Evolutionary conservation across 2,113 vertebrate genomes (phyloP), one percentile per base, ranked within the genome.

Genomic region (Chaenogobius annularis): DNA sequence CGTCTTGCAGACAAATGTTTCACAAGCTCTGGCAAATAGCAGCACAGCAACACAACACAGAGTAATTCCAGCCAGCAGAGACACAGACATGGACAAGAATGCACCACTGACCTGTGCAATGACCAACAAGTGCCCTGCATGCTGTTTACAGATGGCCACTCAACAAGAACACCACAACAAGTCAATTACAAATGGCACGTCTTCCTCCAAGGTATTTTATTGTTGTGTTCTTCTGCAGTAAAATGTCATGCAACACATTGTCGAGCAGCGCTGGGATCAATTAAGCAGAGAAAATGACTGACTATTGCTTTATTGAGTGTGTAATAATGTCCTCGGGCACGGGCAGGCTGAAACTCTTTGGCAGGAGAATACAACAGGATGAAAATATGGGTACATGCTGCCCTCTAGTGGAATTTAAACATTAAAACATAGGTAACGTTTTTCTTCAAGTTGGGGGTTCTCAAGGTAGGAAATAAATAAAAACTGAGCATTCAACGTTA

Each of bases 301-400:
- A 87, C 77, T 87, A 87, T 91, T 89, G 91, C 80, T 90, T 92
- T 88, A 90, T 90, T 88, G 88, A 88, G 84, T 90, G 86, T 90
- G 83, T 88, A 87, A 90, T 82, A 80, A 90, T 81, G 77, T 87
- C 83, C 86, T 90, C 62, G 7, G 84, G 84, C 84, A 76, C n/a
- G n/a, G 75, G 5, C 2, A 52, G 56, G 59, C 55, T 75, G 73
- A 67, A 74, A 10, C 63, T 58, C 47, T 76, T 70, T 64, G 44
- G 54, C n/a, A 71, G 68, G 26, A 52, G 54, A 5, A 15, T 3
- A 15, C 54, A 22, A 7, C 3, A 7, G 37, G 19, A 62, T 2
- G n/a, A 22, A 44, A 23, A 26, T 26, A 64, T 47, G 20, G 52
- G 62, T 44, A 46, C 48, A 78, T 59, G 46, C 84, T 89, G 80